phyloP scores from a whole-genome alignment of 2,113 vertebrate species.

The Piprites chloris region DNA sequence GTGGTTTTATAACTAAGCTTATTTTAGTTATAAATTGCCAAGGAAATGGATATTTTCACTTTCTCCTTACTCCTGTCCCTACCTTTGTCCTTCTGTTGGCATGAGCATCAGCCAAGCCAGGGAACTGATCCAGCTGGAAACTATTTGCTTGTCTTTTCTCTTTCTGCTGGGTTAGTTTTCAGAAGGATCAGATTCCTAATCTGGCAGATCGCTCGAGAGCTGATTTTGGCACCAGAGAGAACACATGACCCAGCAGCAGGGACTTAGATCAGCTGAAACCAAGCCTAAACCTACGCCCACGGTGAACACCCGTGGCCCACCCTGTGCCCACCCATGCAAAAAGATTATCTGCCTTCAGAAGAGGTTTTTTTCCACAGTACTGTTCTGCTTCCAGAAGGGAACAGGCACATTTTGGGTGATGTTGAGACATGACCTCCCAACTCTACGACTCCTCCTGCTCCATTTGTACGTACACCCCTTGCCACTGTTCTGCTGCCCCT shows the following conservation, averaged over 20 bases:
- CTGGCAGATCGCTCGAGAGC: slow-evolving; percentile 40
- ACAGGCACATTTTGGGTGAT: not conserved
- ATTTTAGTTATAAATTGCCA: not conserved
- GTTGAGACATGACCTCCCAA: not conserved
- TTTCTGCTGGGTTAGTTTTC: slow-evolving; percentile 52
- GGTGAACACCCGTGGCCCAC: not conserved
- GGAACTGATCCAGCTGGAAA: slow-evolving; percentile 57
- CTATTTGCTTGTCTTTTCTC: slow-evolving; percentile 43
- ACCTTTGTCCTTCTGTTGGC: slow-evolving; percentile 51
- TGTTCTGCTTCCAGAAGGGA: not conserved
- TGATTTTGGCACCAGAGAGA: slow-evolving; percentile 36
- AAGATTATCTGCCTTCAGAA: not conserved
- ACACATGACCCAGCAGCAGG: not conserved
- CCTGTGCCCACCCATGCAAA: not conserved
- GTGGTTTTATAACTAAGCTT: not conserved
- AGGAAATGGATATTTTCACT: slow-evolving; percentile 6
- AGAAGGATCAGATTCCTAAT: slow-evolving; percentile 60
- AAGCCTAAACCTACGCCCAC: not conserved
- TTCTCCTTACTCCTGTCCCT: slow-evolving; percentile 12
- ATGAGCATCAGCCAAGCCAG: slow-evolving; percentile 21
- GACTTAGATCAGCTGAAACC: slow-evolving; percentile 16
- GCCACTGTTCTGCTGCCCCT: not conserved
- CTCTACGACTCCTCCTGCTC: not conserved
- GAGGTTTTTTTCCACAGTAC: not conserved
- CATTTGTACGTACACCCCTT: not conserved